A percentile compares a stretch with the other conserved stretches of the same genome.
Conservation (phyloP, 2,797 vertebrate species). For the Trachurus trachurus region DNA sequence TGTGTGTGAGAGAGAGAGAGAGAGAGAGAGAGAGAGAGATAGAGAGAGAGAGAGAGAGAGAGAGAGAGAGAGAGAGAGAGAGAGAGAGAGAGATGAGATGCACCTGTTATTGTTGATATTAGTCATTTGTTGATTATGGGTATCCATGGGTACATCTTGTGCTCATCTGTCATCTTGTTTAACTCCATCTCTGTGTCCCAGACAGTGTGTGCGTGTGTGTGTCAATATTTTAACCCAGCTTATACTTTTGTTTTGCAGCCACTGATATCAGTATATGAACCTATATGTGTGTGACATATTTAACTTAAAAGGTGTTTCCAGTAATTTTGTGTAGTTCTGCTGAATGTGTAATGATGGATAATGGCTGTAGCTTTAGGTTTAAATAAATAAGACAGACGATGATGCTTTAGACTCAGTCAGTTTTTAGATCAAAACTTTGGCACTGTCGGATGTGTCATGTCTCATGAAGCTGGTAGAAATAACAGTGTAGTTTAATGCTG, state of each 20-base stretch:
- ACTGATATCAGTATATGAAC: too few species aligned
- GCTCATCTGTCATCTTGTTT: constrained; percentile 17
- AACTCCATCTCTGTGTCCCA: constrained; percentile 3
- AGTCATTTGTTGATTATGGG: constrained; percentile 43
- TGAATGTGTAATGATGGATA: too few species aligned
- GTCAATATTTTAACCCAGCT: too few species aligned
- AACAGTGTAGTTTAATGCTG: not conserved
- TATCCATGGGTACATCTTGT: constrained; percentile 19
- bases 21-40: too few species aligned
- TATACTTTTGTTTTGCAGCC: too few species aligned
- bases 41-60: not conserved
- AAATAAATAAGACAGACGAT: too few species aligned
- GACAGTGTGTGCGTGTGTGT: not conserved
- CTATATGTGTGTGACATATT: too few species aligned
- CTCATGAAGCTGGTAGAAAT: constrained; percentile 6
- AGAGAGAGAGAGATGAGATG: not conserved
- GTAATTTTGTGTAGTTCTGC: too few species aligned
- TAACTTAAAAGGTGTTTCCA: too few species aligned
- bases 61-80: not conserved
- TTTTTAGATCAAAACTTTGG: too few species aligned
- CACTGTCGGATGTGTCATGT: not conserved
- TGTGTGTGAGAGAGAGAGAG: not conserved
- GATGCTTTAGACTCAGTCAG: too few species aligned
- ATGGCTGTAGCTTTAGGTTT: too few species aligned
- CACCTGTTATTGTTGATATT: constrained; percentile 38